Evolutionary conservation across 2,797 vertebrate genomes (phyloP).

Genomic region (Acomys russatus): DNA sequence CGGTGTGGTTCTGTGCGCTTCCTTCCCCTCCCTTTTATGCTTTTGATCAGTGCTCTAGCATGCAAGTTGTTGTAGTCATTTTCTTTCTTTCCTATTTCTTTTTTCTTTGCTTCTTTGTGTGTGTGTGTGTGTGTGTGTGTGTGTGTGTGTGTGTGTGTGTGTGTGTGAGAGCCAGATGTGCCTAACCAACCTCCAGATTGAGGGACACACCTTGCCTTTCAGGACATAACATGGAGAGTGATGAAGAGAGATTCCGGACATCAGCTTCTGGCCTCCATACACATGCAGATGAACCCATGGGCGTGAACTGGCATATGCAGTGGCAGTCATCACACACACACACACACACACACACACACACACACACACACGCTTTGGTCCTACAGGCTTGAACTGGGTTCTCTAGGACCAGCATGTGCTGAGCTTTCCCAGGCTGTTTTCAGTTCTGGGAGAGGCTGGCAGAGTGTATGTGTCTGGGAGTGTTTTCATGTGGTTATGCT

Average conservation of each 20-base stretch:
- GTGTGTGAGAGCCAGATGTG: no score
- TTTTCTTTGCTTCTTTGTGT: neutral
- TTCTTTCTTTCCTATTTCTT: neutral
- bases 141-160: no score
- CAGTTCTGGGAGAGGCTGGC: neutral
- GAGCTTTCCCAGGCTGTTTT: neutral
- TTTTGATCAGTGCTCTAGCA: neutral
- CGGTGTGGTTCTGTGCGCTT: constrained; percentile 22
- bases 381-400: neutral
- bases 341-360: no score
- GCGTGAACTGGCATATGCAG: neutral
- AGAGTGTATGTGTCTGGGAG: neutral
- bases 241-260: neutral
- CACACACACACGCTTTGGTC: neutral
- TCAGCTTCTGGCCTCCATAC: neutral
- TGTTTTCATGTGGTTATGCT: constrained; percentile 15
- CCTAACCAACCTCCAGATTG: neutral
- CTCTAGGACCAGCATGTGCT: neutral
- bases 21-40: constrained; percentile 1
- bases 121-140: no score
- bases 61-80: neutral
- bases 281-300: neutral
- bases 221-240: neutral
- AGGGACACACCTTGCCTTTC: neutral
- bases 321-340: neutral